Evolutionary conservation across 2,888 invertebrate species (phyloP).

Genomic region (Hirudinaria manillensis): DNA sequence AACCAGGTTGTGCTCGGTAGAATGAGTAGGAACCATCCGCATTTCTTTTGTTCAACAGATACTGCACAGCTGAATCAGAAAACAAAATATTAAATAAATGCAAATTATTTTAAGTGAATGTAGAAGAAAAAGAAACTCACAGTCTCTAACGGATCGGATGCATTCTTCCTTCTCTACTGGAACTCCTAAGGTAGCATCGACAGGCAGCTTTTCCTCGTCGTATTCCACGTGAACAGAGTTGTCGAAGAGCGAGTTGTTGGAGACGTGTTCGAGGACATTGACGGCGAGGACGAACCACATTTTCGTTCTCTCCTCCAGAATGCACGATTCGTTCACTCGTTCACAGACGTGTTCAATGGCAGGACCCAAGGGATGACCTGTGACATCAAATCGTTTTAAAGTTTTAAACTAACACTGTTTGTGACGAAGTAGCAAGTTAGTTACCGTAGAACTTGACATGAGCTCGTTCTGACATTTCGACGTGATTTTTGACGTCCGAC

Average conservation of each 20-base stretch:
- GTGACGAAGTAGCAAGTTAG: not conserved
- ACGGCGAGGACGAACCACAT: not conserved
- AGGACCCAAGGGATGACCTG: constrained; percentile 1
- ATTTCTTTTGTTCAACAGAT: not conserved
- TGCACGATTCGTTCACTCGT: not conserved
- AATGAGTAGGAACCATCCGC: not conserved
- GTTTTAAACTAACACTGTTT: too few relatives aligned
- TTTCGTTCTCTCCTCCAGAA: constrained; percentile 2
- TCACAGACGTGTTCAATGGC: constrained; percentile 8
- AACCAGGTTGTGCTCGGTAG: not conserved
- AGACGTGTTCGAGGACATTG: not conserved
- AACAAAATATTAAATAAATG: not conserved
- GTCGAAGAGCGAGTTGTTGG: constrained; percentile 3
- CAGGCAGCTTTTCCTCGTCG: not conserved
- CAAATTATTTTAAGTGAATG: not conserved
- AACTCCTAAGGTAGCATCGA: not conserved
- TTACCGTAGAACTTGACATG: not conserved
- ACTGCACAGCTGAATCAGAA: not conserved
- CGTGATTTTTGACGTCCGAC: not conserved
- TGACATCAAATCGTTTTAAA: too few relatives aligned
- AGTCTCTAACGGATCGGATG: not conserved
- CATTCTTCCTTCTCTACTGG: not conserved
- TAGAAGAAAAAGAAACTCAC: not conserved
- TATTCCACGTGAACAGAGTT: not conserved
- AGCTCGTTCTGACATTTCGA: not conserved